These are phyloP conservation scores for Ennomos fuscantarius DNA, from an alignment of 2,888 invertebrate genomes.

Conservation along the genomic window DNA sequence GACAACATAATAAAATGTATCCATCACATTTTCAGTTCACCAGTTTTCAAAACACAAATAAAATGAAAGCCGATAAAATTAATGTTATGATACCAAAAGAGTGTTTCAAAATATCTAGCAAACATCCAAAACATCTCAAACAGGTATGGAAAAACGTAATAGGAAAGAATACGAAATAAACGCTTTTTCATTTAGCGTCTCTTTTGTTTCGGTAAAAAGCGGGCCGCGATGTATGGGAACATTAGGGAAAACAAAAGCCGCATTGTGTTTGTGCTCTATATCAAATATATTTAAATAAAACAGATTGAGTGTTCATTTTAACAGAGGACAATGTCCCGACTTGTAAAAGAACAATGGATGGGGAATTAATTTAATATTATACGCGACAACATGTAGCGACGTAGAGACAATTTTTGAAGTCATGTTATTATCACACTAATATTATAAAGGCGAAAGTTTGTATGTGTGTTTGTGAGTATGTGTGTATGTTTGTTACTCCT, in stretches of 20 bases:
- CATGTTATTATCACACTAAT: no score
- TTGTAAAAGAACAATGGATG: conserved; percentile 24
- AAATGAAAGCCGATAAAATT: no score
- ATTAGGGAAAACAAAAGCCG: conserved; percentile 70
- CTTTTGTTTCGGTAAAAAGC: conserved; percentile 68
- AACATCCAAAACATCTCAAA: conserved; percentile 44
- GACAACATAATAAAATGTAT: no score
- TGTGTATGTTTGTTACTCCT: no score
- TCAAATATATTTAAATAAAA: conserved; percentile 57
- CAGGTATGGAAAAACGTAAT: conserved; percentile 50
- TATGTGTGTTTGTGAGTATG: no score
- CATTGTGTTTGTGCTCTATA: conserved; percentile 57
- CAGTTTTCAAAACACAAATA: no score
- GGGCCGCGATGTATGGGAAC: conserved; percentile 68
- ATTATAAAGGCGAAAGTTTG: no score
- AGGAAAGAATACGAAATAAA: conserved; percentile 58
- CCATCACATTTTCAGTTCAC: no score
- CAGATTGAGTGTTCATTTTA: conserved; percentile 55
- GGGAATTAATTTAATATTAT: conserved; percentile 15
- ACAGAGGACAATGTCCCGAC: conserved; percentile 38
- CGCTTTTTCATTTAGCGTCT: conserved; percentile 69
- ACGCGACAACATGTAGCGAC: not conserved
- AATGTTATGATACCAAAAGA: conserved; percentile 12
- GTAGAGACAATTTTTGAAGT: no score
- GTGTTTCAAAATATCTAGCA: conserved; percentile 18